Evolutionary conservation across 2,113 vertebrate species (phyloP).

Genomic region (Galbula dea): DNA sequence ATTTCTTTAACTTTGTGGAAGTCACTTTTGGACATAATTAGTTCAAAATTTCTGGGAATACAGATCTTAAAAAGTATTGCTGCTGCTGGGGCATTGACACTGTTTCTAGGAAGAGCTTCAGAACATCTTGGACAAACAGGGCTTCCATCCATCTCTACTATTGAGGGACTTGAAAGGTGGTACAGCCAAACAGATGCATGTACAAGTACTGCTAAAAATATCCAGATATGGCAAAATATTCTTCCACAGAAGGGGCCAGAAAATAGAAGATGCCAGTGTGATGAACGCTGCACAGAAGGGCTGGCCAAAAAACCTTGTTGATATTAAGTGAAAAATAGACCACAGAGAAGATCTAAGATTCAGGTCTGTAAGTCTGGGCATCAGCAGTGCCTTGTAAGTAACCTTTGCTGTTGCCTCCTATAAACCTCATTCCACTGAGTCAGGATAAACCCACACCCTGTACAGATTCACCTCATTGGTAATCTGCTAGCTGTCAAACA

Average conservation of each 20-base stretch:
- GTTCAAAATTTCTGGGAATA: background rate
- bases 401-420: background rate
- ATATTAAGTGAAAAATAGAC: background rate
- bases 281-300: background rate
- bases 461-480: accelerated
- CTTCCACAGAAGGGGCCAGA: background rate
- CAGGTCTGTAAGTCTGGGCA: background rate
- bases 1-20: background rate
- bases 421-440: background rate
- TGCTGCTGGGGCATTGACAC: background rate
- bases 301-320: background rate
- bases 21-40: background rate
- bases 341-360: background rate
- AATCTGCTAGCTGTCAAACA: too few species aligned
- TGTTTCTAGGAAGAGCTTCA: background rate
- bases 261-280: background rate
- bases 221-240: background rate
- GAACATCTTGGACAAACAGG: background rate
- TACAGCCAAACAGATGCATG: background rate
- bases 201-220: background rate
- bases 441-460: background rate
- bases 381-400: background rate
- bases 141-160: background rate
- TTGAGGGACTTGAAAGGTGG: background rate
- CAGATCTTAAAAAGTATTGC: background rate